phyloP scores from a whole-genome alignment of 2,113 vertebrate species.

The Eleginops maclovinus region DNA sequence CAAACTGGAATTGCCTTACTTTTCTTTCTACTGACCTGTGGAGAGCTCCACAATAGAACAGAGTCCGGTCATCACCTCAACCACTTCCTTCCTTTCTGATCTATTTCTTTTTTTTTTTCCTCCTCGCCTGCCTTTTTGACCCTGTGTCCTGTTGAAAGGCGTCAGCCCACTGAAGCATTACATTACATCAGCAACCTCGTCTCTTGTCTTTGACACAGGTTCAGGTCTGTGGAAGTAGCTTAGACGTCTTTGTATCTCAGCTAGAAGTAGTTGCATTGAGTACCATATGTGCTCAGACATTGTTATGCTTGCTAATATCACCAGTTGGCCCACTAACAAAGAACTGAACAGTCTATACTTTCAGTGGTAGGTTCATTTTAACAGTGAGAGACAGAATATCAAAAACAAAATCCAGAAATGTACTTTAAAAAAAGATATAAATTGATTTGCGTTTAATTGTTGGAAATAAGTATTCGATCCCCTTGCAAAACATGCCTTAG shows the following conservation, averaged over 20 bases:
- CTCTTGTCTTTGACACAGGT: slow-evolving; percentile 42
- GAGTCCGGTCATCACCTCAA: slow-evolving; percentile 16
- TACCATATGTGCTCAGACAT: slow-evolving; percentile 21
- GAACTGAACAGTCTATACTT: no score
- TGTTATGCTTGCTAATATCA: slow-evolving; percentile 2
- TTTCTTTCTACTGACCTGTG: slow-evolving; percentile 59
- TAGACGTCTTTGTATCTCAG: slow-evolving; percentile 29
- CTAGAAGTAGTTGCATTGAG: slow-evolving; percentile 42
- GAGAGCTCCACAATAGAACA: slow-evolving; percentile 44
- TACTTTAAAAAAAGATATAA: no score
- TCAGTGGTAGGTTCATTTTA: no score
- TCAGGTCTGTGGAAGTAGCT: slow-evolving; percentile 23
- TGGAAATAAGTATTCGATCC: no score
- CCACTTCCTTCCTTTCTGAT: slow-evolving; percentile 31
- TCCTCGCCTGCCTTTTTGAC: slow-evolving; percentile 50
- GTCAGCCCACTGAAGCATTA: slow-evolving; percentile 55
- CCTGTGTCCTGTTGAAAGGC: slow-evolving; percentile 41
- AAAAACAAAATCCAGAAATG: no score
- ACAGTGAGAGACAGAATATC: no score
- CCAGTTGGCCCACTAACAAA: no score
- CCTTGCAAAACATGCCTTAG: no score
- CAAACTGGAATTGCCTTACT: slow-evolving; percentile 50
- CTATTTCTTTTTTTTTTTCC: slow-evolving; percentile 44
- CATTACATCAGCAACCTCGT: slow-evolving; percentile 67
- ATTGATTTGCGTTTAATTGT: no score